Conservation (phyloP, 2,888 invertebrate species). For the Parnassius mnemosyne region DNA sequence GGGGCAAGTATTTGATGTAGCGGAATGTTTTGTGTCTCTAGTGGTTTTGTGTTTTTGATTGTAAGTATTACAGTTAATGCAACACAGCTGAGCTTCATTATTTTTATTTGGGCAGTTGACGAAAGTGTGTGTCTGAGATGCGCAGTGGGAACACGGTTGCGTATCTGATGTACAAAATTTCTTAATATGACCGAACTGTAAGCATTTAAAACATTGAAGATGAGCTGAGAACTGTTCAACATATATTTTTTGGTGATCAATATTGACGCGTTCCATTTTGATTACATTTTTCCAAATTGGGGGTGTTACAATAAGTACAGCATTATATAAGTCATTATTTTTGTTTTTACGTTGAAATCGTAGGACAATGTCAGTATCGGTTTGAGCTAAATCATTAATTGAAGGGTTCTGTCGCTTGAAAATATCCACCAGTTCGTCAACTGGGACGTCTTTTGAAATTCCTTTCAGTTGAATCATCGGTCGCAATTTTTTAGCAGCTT, state of each 20-base stretch:
- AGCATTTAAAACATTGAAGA: neutral
- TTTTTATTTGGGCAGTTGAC: neutral
- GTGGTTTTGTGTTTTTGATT: neutral
- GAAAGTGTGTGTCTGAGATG: neutral
- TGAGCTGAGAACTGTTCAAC: neutral
- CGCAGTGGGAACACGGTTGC: neutral
- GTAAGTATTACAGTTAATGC: neutral
- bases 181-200: conserved; percentile 1
- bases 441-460: neutral
- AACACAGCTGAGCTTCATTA: neutral
- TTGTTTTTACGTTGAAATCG: neutral
- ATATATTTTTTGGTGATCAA: conserved; percentile 1
- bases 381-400: neutral
- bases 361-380: neutral
- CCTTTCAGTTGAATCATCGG: conserved; percentile 3
- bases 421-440: neutral
- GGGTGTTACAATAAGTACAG: neutral
- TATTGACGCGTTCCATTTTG: neutral
- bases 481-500: neutral
- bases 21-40: conserved; percentile 2
- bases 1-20: conserved; percentile 6
- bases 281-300: too few species aligned
- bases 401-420: neutral
- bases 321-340: neutral
- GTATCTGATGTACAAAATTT: neutral